These are phyloP conservation scores for Enteromius mattozi DNA, from an alignment of 2,797 vertebrate genomes.

Conservation along the genomic window DNA sequence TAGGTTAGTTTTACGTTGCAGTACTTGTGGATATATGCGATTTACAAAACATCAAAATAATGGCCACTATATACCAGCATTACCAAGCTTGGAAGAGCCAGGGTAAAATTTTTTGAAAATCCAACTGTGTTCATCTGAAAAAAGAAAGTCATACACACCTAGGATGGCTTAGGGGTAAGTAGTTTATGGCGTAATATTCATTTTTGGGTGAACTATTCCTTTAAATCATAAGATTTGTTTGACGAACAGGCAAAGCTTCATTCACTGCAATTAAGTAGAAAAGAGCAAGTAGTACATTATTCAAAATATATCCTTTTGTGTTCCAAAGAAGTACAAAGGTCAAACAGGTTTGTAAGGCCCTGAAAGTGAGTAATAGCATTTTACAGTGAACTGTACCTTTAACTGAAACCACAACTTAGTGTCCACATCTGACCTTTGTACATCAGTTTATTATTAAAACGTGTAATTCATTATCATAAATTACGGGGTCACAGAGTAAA, in stretches of 20 bases:
- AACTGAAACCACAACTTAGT: conserved; percentile 67
- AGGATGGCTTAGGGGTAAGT: too few relatives aligned
- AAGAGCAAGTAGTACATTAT: background rate
- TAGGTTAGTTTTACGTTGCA: too few relatives aligned
- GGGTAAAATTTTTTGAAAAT: too few relatives aligned
- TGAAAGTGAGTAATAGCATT: background rate
- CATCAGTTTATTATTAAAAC: conserved; percentile 48
- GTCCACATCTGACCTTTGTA: conserved; percentile 42
- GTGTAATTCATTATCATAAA: conserved; percentile 54
- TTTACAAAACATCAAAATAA: too few relatives aligned
- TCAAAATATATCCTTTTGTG: background rate
- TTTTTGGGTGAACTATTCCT: background rate
- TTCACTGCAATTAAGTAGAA: background rate
- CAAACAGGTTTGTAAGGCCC: background rate
- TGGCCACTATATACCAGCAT: too few relatives aligned
- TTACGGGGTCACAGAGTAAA: conserved; percentile 53
- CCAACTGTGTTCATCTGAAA: too few relatives aligned
- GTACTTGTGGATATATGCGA: too few relatives aligned
- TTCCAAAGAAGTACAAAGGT: background rate
- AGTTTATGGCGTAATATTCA: too few relatives aligned
- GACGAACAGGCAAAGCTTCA: background rate
- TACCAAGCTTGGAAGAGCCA: too few relatives aligned
- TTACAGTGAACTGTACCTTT: background rate
- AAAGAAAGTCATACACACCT: too few relatives aligned
- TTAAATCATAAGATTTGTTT: background rate